These are phyloP conservation scores for Saccostrea glomerata DNA, from an alignment of 1,140 invertebrate genomes.

Conservation along the genomic window DNA sequence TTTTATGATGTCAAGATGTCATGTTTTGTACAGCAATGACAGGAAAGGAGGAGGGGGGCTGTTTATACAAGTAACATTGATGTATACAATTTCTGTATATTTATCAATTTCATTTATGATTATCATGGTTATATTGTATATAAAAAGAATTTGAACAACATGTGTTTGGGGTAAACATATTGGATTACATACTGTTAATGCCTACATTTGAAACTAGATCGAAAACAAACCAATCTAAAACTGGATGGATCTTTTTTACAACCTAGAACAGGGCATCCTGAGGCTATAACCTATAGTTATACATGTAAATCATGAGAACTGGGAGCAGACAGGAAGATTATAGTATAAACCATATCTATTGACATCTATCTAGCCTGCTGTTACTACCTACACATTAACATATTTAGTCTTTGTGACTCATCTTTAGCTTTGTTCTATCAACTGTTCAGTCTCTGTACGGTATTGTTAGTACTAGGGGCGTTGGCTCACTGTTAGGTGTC, in stretches of 20 bases:
- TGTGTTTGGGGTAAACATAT: no score
- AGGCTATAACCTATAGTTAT: neutral
- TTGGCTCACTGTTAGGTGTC: neutral
- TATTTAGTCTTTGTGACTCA: neutral
- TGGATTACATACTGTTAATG: no score
- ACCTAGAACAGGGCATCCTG: neutral
- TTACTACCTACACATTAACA: neutral
- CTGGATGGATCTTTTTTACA: neutral
- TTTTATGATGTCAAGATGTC: neutral
- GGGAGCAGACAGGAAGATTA: neutral
- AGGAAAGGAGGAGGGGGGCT: no score
- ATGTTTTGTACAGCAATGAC: no score
- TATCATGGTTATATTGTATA: neutral
- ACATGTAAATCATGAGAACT: neutral
- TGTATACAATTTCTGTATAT: neutral
- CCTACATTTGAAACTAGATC: no score
- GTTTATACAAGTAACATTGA: neutral
- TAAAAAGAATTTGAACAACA: no score
- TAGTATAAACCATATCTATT: neutral
- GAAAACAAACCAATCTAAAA: neutral
- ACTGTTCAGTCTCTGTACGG: neutral
- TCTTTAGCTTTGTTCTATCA: neutral
- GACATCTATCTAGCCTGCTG: neutral
- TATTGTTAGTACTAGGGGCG: constrained; percentile 3
- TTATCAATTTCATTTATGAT: neutral